These are phyloP conservation scores for Morone chrysops DNA, from an alignment of 2,113 vertebrate species.

Conservation along the genomic window DNA sequence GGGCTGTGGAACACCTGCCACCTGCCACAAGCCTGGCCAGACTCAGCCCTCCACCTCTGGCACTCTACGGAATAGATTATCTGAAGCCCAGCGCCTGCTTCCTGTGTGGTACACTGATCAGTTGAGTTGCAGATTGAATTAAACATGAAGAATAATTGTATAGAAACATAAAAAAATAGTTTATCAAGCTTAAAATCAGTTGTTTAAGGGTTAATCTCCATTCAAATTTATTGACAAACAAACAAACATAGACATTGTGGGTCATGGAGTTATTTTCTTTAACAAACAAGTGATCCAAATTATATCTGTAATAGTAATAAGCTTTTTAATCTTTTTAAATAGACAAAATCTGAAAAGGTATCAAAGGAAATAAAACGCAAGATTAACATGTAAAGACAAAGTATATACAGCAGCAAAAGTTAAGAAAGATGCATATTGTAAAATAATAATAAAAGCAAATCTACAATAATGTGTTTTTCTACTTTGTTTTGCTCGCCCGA, in stretches of 20 bases:
- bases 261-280: neutral
- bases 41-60: conserved; percentile 43
- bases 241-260: neutral
- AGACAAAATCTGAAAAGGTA: neutral
- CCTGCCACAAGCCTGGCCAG: conserved; percentile 38
- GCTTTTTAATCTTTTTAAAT: neutral
- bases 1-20: conserved; percentile 61
- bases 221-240: neutral
- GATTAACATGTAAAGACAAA: neutral
- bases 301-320: neutral
- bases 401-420: neutral
- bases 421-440: neutral
- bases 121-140: conserved; percentile 14
- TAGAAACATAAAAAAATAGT: neutral
- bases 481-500: neutral
- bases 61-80: conserved; percentile 34
- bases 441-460: neutral
- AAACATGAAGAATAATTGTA: conserved; percentile 10
- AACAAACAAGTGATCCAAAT: neutral
- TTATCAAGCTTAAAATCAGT: conserved; percentile 4
- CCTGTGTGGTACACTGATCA: conserved; percentile 13
- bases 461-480: neutral
- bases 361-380: neutral
- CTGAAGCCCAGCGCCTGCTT: conserved; percentile 25
- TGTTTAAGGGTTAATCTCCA: neutral